Evolutionary conservation across 1,140 invertebrate genomes (phyloP).

Genomic region (Calliopsis andreniformis): DNA sequence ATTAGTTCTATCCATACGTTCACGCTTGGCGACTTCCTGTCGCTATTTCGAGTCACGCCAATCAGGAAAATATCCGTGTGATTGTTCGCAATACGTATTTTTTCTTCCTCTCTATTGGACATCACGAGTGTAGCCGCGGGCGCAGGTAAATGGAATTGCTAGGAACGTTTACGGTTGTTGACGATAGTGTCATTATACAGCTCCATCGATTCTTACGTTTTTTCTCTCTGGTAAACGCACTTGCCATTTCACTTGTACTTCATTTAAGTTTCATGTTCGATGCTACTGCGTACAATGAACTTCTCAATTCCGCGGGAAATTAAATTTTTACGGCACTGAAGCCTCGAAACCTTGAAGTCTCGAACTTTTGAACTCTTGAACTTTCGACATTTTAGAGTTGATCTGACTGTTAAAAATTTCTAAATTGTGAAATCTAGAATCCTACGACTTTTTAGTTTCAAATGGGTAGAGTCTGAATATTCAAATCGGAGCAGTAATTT

Average conservation of each 20-base stretch:
- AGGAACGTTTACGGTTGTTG: conserved; percentile 24
- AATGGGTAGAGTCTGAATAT: background rate
- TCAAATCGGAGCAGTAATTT: no score
- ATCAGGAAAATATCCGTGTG: conserved; percentile 29
- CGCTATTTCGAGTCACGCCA: conserved; percentile 30
- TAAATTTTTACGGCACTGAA: no score
- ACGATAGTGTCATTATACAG: conserved; percentile 34
- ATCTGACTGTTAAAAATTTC: no score
- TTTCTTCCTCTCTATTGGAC: background rate
- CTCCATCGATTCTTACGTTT: conserved; percentile 20
- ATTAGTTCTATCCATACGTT: conserved; percentile 37
- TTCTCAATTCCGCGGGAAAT: no score
- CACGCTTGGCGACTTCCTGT: conserved; percentile 17
- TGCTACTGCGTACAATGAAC: background rate
- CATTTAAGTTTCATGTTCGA: background rate
- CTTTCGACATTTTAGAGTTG: background rate
- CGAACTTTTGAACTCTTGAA: background rate
- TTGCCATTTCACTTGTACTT: conserved; percentile 21
- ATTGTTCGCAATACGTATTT: conserved; percentile 19
- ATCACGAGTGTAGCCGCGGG: conserved; percentile 12
- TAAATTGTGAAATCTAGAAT: no score
- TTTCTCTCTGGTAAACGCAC: background rate
- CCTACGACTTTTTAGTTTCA: background rate
- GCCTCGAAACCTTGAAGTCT: background rate
- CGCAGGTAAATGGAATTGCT: conserved; percentile 40